Percentiles rank a stretch among this genome's conserved stretches.
Evolutionary conservation across 2,113 vertebrate genomes (phyloP).

Genomic region (Pica pica): DNA sequence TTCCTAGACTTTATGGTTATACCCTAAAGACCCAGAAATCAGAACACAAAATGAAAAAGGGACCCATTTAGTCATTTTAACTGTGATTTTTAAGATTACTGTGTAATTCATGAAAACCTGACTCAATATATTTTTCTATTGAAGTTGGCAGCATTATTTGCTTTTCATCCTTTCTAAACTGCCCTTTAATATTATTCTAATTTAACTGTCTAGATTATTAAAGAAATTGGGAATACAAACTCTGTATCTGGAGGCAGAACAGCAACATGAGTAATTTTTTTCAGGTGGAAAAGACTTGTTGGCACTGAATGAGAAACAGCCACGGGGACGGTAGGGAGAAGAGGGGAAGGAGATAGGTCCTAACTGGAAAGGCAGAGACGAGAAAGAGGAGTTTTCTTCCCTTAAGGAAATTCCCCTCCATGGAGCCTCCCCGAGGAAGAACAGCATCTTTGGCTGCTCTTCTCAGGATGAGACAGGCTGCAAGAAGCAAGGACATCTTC

Average conservation of each 20-base stretch:
- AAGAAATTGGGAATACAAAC: neutral
- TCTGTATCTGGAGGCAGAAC: neutral
- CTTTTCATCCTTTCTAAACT: neutral
- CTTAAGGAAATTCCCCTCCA: neutral
- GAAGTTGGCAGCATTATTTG: neutral
- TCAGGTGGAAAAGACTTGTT: neutral
- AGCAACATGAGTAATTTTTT: neutral
- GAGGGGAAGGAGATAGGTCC: neutral
- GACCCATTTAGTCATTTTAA: neutral
- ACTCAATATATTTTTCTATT: neutral
- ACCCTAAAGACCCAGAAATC: slow-evolving; percentile 37
- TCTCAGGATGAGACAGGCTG: neutral
- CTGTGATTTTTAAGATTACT: slow-evolving; percentile 29
- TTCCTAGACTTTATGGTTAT: slow-evolving; percentile 1
- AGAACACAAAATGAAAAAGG: neutral
- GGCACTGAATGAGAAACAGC: neutral
- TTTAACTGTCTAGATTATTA: neutral
- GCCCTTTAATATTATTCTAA: slow-evolving; percentile 1
- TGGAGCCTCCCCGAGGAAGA: neutral
- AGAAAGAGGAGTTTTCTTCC: neutral
- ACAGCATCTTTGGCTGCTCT: neutral
- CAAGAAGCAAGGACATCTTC: neutral
- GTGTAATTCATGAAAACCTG: neutral
- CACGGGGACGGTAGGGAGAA: neutral
- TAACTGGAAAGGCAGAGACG: neutral